Percentiles rank a stretch among this genome's conserved stretches.
Evolutionary conservation across 2,888 invertebrate species (phyloP).

Genomic region (Drosophila ustulata): DNA sequence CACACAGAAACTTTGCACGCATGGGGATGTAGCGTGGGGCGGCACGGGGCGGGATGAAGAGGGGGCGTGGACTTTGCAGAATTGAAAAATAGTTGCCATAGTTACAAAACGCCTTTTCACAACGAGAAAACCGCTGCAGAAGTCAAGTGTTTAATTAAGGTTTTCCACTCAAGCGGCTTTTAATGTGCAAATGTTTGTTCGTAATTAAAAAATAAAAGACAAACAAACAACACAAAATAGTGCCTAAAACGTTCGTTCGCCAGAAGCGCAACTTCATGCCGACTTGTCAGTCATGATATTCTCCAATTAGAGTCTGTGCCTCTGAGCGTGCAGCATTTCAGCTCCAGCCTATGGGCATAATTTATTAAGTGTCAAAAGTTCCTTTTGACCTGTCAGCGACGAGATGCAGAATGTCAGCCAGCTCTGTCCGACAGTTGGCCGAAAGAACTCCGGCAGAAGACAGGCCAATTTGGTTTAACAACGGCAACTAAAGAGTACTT

Average conservation of each 20-base stretch:
- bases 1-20: slow-evolving; percentile 45
- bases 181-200: slow-evolving; percentile 52
- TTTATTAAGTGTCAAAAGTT: slow-evolving; percentile 53
- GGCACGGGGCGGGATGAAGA: not conserved
- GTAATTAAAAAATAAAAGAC: slow-evolving; percentile 54
- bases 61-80: slow-evolving; percentile 48
- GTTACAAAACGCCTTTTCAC: slow-evolving; percentile 60
- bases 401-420: slow-evolving; percentile 20
- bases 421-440: slow-evolving; percentile 2
- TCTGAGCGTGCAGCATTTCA: slow-evolving; percentile 4
- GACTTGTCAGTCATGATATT: slow-evolving; percentile 44
- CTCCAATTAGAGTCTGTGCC: slow-evolving; percentile 44
- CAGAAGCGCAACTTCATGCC: slow-evolving; percentile 1
- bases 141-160: slow-evolving; percentile 75
- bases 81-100: slow-evolving; percentile 72
- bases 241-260: not conserved
- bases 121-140: slow-evolving; percentile 39
- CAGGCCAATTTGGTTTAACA: not conserved
- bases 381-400: slow-evolving; percentile 36
- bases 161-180: slow-evolving; percentile 53
- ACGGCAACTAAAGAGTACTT: not conserved
- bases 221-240: not conserved
- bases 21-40: slow-evolving; percentile 12
- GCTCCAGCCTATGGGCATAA: slow-evolving; percentile 32
- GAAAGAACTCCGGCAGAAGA: not conserved